Conservation (phyloP, 2,888 invertebrate genomes). For the Ditylenchus weischeri region DNA sequence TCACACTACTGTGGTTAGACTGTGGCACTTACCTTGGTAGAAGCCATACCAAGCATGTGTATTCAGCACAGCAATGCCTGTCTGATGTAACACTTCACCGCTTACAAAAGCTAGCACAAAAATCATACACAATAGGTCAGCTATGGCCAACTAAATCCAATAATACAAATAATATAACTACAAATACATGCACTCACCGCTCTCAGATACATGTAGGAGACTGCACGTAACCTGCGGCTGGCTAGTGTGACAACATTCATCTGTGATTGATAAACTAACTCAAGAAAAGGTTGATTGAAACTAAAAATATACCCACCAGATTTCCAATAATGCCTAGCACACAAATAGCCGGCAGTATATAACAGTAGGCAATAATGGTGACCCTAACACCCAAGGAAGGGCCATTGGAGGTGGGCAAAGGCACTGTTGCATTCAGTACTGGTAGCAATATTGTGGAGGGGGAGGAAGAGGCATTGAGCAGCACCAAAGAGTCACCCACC, state of each 20-base stretch:
- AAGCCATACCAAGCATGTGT: slow-evolving; percentile 19
- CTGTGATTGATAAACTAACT: background rate
- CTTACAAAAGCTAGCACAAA: slow-evolving; percentile 54
- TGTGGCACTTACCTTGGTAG: background rate
- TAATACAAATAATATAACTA: slow-evolving; percentile 11
- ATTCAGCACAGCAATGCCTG: slow-evolving; percentile 32
- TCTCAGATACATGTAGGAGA: slow-evolving; percentile 51
- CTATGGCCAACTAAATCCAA: slow-evolving; percentile 38
- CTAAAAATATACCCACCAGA: slow-evolving; percentile 22
- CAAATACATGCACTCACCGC: background rate
- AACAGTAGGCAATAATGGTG: slow-evolving; percentile 54
- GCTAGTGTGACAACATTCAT: slow-evolving; percentile 57
- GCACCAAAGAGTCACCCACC: background rate
- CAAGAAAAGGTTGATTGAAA: slow-evolving; percentile 10
- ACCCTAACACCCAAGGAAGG: slow-evolving; percentile 22
- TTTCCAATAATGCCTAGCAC: slow-evolving; percentile 50
- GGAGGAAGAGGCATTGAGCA: slow-evolving; percentile 6
- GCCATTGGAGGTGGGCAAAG: background rate
- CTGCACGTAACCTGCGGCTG: slow-evolving; percentile 52
- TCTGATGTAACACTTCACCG: slow-evolving; percentile 44
- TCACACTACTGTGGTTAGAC: no score
- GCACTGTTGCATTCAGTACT: background rate
- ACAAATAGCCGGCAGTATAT: slow-evolving; percentile 57
- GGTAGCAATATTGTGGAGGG: background rate
- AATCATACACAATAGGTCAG: slow-evolving; percentile 58